Percentiles rank a stretch among this genome's conserved stretches.
Conservation (phyloP, 2,113 vertebrate genomes). For the Phrynosoma platyrhinos region DNA sequence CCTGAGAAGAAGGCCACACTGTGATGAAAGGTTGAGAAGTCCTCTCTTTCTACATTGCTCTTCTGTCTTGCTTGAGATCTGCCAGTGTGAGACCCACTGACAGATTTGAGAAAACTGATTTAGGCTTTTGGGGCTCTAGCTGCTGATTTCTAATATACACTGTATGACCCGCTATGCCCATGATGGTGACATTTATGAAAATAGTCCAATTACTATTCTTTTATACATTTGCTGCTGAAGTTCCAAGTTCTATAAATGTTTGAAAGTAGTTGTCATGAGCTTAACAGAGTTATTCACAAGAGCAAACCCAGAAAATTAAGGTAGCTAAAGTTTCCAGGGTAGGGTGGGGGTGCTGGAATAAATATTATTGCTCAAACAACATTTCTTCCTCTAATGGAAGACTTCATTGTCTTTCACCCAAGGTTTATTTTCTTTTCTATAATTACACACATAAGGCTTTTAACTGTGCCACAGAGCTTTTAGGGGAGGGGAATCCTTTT, state of each 20-base stretch:
- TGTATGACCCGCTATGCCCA: not conserved
- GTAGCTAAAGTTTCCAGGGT: not conserved
- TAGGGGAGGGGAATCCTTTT: too few relatives aligned
- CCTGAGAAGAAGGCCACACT: too few relatives aligned
- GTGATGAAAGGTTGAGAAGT: too few relatives aligned
- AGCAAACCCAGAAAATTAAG: not conserved
- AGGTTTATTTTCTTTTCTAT: not conserved
- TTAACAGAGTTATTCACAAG: not conserved
- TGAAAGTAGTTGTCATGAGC: not conserved
- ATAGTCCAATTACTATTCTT: slow-evolving; percentile 6
- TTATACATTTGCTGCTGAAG: not conserved
- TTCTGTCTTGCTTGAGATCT: not conserved
- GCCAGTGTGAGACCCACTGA: not conserved
- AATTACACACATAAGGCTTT: too few relatives aligned
- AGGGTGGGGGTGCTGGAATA: slow-evolving; percentile 4
- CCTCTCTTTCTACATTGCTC: not conserved
- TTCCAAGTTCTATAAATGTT: not conserved
- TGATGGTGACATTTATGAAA: not conserved
- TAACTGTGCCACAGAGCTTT: too few relatives aligned
- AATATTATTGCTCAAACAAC: not conserved
- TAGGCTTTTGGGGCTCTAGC: not conserved
- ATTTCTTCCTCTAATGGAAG: not conserved
- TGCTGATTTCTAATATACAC: not conserved
- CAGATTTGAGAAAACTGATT: not conserved
- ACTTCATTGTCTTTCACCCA: not conserved